Percentiles rank a stretch among this genome's conserved stretches.
Conservation (phyloP, 2,888 invertebrate species). For the Lottia scabra region DNA sequence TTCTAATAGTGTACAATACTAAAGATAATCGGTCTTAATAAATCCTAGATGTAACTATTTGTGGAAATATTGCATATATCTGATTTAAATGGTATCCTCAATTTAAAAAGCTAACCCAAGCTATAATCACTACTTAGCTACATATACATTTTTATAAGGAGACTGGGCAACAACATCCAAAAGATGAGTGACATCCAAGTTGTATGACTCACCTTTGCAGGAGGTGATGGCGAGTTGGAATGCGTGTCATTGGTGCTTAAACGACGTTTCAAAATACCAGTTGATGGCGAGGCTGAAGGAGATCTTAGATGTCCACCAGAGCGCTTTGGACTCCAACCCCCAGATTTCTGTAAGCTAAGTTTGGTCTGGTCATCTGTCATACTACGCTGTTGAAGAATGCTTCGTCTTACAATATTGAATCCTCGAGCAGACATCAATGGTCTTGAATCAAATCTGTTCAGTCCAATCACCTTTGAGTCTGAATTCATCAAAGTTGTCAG, state of each 20-base stretch:
- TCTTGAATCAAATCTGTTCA: slow-evolving; percentile 4
- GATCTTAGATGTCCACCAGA: slow-evolving; percentile 43
- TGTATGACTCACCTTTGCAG: slow-evolving; percentile 48
- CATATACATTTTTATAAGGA: too few relatives aligned
- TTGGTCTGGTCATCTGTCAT: neutral
- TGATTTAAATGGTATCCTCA: too few relatives aligned
- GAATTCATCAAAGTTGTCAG: slow-evolving; percentile 5
- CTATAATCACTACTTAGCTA: too few relatives aligned
- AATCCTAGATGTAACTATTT: too few relatives aligned
- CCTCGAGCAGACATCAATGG: slow-evolving; percentile 10
- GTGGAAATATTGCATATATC: too few relatives aligned
- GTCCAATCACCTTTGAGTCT: slow-evolving; percentile 17
- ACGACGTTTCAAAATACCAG: slow-evolving; percentile 60
- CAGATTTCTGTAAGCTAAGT: neutral
- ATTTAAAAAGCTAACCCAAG: too few relatives aligned
- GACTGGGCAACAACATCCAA: too few relatives aligned
- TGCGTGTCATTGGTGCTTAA: slow-evolving; percentile 38
- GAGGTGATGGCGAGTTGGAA: slow-evolving; percentile 55
- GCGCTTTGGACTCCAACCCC: neutral
- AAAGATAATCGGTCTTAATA: too few relatives aligned
- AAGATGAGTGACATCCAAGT: too few relatives aligned
- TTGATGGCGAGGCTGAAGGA: slow-evolving; percentile 62
- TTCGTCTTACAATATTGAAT: slow-evolving; percentile 19
- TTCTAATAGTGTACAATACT: too few relatives aligned
- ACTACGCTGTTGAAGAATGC: slow-evolving; percentile 16